phyloP scores from a whole-genome alignment of 2,888 invertebrate genomes.

The Steromphala cineraria region DNA sequence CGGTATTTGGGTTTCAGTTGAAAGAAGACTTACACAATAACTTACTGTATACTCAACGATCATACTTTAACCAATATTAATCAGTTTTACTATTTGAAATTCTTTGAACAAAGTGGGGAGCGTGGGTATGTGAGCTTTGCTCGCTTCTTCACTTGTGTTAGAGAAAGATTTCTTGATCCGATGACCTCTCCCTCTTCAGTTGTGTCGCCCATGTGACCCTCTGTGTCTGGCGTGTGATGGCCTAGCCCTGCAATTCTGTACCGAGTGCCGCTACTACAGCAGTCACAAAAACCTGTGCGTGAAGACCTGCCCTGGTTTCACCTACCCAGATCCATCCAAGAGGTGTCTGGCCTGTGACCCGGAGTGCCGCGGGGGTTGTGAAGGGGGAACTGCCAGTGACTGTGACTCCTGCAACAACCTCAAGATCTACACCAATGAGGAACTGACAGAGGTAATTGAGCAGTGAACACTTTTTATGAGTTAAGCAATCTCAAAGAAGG shows the following conservation, averaged over 20 bases:
- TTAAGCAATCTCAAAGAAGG: too few relatives aligned
- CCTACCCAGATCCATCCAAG: conserved; percentile 87
- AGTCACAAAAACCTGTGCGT: conserved; percentile 80
- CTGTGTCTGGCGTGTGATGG: conserved; percentile 91
- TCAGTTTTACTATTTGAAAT: too few relatives aligned
- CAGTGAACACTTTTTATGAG: background rate
- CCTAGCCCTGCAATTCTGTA: conserved; percentile 89
- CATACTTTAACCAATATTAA: too few relatives aligned
- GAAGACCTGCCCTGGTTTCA: conserved; percentile 89
- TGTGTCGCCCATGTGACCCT: conserved; percentile 93
- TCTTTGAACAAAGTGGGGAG: too few relatives aligned
- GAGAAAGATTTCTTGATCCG: background rate
- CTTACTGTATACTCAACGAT: too few relatives aligned
- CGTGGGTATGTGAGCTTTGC: too few relatives aligned
- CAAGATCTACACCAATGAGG: conserved; percentile 58
- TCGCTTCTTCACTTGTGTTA: too few relatives aligned
- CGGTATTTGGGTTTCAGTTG: too few relatives aligned
- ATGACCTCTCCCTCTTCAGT: conserved; percentile 67
- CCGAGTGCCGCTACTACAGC: conserved; percentile 89
- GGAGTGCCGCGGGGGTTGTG: conserved; percentile 84
- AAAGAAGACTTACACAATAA: too few relatives aligned
- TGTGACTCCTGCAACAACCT: conserved; percentile 67
- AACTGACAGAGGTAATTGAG: conserved; percentile 12
- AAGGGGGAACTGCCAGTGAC: conserved; percentile 59
- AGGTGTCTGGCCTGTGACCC: conserved; percentile 85